Percentiles rank a stretch among this genome's conserved stretches.
Conservation (phyloP, 2,113 vertebrate species). For the Leucosticte australis region DNA sequence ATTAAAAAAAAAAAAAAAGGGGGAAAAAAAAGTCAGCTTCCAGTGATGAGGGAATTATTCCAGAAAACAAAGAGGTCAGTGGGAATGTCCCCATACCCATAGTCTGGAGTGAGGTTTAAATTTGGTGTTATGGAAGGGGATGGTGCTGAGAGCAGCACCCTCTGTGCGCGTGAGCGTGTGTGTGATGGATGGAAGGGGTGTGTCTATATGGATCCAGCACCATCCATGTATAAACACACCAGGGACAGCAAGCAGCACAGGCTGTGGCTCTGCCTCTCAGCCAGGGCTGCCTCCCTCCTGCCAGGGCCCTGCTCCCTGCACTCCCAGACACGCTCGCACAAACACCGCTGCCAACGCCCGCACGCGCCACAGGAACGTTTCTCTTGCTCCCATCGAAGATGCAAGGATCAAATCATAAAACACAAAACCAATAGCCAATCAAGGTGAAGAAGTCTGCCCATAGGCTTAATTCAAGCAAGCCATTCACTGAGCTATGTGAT, state of each 20-base stretch:
- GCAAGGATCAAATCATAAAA: conserved; percentile 69
- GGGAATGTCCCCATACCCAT: neutral
- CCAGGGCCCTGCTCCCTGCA: neutral
- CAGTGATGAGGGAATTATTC: neutral
- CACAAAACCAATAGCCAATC: conserved; percentile 75
- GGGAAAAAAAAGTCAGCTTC: neutral
- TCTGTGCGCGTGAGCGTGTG: neutral
- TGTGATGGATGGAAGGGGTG: conserved; percentile 16
- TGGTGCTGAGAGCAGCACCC: neutral
- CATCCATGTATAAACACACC: conserved; percentile 27
- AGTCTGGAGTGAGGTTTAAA: neutral
- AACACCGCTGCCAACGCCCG: neutral
- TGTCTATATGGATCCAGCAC: neutral
- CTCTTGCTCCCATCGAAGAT: conserved; percentile 27
- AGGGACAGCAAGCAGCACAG: conserved; percentile 47
- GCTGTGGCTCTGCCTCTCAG: neutral
- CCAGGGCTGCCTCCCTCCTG: neutral
- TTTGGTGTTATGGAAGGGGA: neutral
- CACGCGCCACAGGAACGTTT: neutral
- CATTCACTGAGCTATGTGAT: conserved; percentile 79
- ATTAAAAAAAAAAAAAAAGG: neutral
- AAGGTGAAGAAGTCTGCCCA: conserved; percentile 61
- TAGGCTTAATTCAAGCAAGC: conserved; percentile 79
- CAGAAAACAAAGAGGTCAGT: neutral
- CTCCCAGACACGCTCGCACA: neutral